Conservation (phyloP, 2,888 invertebrate genomes). For the Pyrocoelia pectoralis region DNA sequence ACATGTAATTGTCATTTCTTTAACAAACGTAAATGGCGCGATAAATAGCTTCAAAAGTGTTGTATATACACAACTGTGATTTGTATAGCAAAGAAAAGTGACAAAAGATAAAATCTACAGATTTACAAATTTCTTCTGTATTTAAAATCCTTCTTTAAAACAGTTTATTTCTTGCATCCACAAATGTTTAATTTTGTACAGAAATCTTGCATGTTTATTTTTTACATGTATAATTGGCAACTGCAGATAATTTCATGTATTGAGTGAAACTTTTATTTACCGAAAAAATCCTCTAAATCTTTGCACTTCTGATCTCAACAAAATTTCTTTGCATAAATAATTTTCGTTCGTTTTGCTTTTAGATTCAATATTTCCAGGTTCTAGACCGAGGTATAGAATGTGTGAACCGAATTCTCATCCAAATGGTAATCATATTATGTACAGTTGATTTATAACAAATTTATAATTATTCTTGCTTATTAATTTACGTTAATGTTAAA, state of each 20-base stretch:
- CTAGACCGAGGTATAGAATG: conserved; percentile 63
- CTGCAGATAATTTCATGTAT: no score
- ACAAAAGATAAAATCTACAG: no score
- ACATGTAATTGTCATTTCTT: conserved; percentile 76
- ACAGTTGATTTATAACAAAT: conserved; percentile 21
- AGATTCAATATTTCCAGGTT: conserved; percentile 63
- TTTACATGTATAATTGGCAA: no score
- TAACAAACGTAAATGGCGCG: conserved; percentile 18
- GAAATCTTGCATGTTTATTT: no score
- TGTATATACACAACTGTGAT: conserved; percentile 20
- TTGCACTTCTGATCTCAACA: no score
- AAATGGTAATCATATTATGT: conserved; percentile 61
- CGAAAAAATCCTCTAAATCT: no score
- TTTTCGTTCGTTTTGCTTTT: conserved; percentile 48
- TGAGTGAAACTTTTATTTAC: no score
- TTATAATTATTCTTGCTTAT: neutral
- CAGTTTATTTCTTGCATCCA: no score
- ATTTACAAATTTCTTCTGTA: no score
- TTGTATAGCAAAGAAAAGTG: conserved; percentile 17
- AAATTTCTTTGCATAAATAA: conserved; percentile 3
- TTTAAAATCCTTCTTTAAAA: no score
- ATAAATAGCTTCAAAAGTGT: conserved; percentile 23
- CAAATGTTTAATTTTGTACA: no score
- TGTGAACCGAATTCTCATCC: conserved; percentile 63
- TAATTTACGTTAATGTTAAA: conserved; percentile 9